phyloP scores from a whole-genome alignment of 2,888 invertebrate species.

The Drosophila anomalata region DNA sequence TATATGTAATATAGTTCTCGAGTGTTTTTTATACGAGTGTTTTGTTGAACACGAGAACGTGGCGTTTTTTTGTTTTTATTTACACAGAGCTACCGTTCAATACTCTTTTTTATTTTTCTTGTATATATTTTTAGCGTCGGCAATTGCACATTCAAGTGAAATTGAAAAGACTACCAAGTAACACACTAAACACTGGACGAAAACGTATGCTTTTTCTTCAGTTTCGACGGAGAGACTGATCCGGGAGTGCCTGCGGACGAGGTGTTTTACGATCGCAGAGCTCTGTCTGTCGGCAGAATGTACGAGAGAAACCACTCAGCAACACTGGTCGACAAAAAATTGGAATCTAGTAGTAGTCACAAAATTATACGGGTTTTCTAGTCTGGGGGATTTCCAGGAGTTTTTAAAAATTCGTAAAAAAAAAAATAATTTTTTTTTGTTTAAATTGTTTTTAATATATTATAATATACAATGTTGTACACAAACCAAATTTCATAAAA shows the following conservation, averaged over 20 bases:
- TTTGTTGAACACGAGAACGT: conserved; percentile 66
- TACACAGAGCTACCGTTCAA: conserved; percentile 26
- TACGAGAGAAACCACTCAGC: conserved; percentile 47
- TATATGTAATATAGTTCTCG: conserved; percentile 36
- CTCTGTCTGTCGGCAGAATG: conserved; percentile 36
- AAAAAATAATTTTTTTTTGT: too few relatives aligned
- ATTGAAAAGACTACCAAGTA: conserved; percentile 51
- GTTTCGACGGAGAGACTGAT: conserved; percentile 42
- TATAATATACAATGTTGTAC: too few relatives aligned
- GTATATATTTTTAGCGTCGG: conserved; percentile 57
- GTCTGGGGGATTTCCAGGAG: too few relatives aligned
- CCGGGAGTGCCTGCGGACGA: conserved; percentile 54
- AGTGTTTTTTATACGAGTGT: conserved; percentile 31
- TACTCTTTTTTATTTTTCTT: conserved; percentile 20
- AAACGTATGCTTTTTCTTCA: conserved; percentile 32
- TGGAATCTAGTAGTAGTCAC: neutral
- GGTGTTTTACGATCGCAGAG: conserved; percentile 38
- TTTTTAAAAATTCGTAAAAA: too few relatives aligned
- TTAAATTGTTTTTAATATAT: too few relatives aligned
- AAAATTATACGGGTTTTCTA: too few relatives aligned
- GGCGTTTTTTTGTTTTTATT: conserved; percentile 53
- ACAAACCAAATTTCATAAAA: too few relatives aligned
- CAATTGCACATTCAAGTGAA: conserved; percentile 68
- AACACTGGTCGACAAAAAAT: conserved; percentile 48
- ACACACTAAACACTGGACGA: conserved; percentile 28